Evolutionary conservation across 2,113 vertebrate genomes (phyloP).

Genomic region (Ptyas mucosa): DNA sequence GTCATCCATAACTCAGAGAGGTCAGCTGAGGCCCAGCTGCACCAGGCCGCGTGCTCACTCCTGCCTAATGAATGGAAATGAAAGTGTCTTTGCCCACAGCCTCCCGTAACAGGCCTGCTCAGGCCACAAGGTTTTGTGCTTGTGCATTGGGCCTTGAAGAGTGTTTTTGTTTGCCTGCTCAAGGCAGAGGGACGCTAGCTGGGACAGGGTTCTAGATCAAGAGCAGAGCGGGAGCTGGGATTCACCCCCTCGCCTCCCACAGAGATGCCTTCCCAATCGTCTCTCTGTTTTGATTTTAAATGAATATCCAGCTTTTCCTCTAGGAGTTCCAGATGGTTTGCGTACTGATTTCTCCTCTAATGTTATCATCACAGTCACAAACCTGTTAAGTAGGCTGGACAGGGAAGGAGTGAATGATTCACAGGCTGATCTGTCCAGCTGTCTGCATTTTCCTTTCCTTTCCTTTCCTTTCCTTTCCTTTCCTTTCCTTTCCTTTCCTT

Average conservation of each 20-base stretch:
- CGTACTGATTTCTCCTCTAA: neutral
- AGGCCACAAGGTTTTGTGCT: neutral
- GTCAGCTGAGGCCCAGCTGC: slow-evolving; percentile 11
- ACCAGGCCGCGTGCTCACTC: neutral
- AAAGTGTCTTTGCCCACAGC: neutral
- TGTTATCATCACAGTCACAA: neutral
- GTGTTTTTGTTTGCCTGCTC: neutral
- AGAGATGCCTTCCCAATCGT: neutral
- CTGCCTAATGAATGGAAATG: slow-evolving; percentile 5
- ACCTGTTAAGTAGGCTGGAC: neutral
- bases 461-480: neutral
- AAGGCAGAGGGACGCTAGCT: neutral
- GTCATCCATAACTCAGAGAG: slow-evolving; percentile 27
- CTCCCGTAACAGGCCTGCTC: neutral
- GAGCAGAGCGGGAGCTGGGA: neutral
- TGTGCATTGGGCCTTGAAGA: neutral
- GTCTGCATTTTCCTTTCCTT: neutral
- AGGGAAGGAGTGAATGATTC: neutral
- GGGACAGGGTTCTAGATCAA: neutral
- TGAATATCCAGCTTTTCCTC: neutral
- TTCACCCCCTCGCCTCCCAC: neutral
- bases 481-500: neutral
- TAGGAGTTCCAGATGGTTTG: neutral
- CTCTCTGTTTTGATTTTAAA: neutral
- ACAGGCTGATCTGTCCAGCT: neutral